Percentiles rank a stretch among this genome's conserved stretches.
These are phyloP conservation scores for Verasper variegatus DNA, from an alignment of 2,113 vertebrate genomes.

Conservation along the genomic window DNA sequence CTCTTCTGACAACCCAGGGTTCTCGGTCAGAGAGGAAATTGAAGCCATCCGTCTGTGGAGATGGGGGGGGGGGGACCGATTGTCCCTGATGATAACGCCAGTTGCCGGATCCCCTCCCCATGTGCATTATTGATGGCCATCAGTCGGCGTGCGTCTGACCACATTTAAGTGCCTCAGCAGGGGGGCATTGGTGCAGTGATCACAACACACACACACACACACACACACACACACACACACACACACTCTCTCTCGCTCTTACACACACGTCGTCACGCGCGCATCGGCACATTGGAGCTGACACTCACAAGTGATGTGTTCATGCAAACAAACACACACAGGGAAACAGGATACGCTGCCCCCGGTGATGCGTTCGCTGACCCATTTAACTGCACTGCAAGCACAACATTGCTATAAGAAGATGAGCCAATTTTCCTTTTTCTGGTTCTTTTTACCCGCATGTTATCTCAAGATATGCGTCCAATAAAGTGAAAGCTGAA, in stretches of 20 bases:
- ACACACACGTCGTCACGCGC: conserved; percentile 37
- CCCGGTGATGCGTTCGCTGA: neutral
- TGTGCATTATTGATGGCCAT: conserved; percentile 83
- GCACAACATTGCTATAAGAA: neutral
- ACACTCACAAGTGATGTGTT: conserved; percentile 62
- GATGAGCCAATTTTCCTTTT: neutral
- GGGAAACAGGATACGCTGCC: neutral
- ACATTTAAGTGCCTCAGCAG: conserved; percentile 77
- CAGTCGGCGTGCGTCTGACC: conserved; percentile 74
- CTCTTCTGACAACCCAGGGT: conserved; percentile 10
- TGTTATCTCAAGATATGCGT: no score
- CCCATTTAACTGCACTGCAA: neutral
- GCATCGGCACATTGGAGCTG: conserved; percentile 42
- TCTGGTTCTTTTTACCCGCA: neutral
- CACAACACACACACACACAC: conserved; percentile 58
- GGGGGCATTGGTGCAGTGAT: conserved; percentile 60
- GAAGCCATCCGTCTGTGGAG: conserved; percentile 69
- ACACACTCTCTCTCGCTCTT: conserved; percentile 21
- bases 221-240: conserved; percentile 24
- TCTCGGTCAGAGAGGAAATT: conserved; percentile 58
- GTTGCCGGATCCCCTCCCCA: conserved; percentile 49
- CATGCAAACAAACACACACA: conserved; percentile 58
- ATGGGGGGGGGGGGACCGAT: conserved; percentile 36
- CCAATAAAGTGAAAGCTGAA: no score
- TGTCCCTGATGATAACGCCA: conserved; percentile 61